Base-by-base conservation (phyloP, 2,113 vertebrate species). In the Nannobrachium achirus region DNA sequence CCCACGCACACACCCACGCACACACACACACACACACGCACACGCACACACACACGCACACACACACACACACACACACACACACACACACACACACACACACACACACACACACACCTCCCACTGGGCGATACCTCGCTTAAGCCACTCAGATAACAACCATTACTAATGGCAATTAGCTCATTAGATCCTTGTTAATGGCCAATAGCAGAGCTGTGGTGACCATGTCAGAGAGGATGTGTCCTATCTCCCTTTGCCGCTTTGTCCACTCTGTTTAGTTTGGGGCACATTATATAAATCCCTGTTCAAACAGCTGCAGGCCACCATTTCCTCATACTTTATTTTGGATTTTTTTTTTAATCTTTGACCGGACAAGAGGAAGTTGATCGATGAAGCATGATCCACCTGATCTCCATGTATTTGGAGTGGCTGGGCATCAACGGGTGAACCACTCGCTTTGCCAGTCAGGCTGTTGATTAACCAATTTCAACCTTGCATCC, bases 181-280 rank as follows among this genome's bases (percentile, higher is more conserved):
- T 84, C 79, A 88, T 89, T 73, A 88, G 82, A 82, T 78, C 80
- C 80, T 73, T 85, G 86, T 86, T 89, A 85, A 89, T 90, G 72
- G 79, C 74, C 76, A 72, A 41, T 84, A 74, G 83, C 76, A 66
- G 61, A 79, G 84, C 56, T 80, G 58, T 60, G 76, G 83, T 83
- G 74, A 89, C 81, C 86, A 81, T 85, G 76, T 88, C 74, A 49
- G 46, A 66, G 84, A 85, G 79, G 81, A 73, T 83, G 69, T 65
- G 73, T 57, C 63, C 66, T 63, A 69, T 83, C 78, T 83, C 65
- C 9, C 65, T 58, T 40, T 52, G 33, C 63, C 63, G 59, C 66
- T 70, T 75, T 82, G 69, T 73, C 63, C 62, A 14, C 19, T 58
- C n/a, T 42, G 25, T 61, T 19, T 76, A 5, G 55, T 66, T n/a